A percentile compares a stretch with the other conserved stretches of the same genome.
These are phyloP conservation scores for Lottia gigantea DNA, from an alignment of 2,888 invertebrate genomes.

Conservation along the genomic window DNA sequence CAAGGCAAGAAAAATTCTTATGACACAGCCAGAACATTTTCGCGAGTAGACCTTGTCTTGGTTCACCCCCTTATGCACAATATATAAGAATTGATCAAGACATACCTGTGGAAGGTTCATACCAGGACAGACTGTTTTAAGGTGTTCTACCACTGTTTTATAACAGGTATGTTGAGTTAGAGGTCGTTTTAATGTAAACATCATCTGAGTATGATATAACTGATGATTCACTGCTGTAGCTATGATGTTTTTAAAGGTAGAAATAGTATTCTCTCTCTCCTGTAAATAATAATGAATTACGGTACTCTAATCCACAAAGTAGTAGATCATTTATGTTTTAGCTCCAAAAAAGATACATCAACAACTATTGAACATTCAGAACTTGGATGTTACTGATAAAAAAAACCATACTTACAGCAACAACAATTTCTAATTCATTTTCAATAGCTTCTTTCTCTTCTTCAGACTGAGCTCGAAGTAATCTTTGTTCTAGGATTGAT, in stretches of 20 bases:
- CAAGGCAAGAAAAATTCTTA: too few species aligned
- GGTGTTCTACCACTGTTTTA: conserved; percentile 59
- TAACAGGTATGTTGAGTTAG: conserved; percentile 66
- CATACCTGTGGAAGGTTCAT: conserved; percentile 68
- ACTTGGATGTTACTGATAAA: too few species aligned
- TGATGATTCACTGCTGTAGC: conserved; percentile 49
- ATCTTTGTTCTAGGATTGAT: conserved; percentile 62
- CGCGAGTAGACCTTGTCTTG: too few species aligned
- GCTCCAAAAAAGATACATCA: too few species aligned
- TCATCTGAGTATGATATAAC: conserved; percentile 32
- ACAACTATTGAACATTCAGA: too few species aligned
- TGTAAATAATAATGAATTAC: conserved; percentile 24
- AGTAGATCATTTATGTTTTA: too few species aligned
- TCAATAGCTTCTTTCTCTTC: conserved; percentile 32
- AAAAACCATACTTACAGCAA: conserved; percentile 10
- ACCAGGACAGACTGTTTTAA: conserved; percentile 61
- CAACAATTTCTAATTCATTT: conserved; percentile 11
- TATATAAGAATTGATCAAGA: neutral
- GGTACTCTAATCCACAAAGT: too few species aligned
- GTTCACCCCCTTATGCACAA: too few species aligned
- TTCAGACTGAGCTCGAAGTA: conserved; percentile 48
- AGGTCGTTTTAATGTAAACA: conserved; percentile 40
- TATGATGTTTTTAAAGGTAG: conserved; percentile 61
- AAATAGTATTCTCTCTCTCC: conserved; percentile 62
- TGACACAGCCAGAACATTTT: too few species aligned